These are phyloP conservation scores for Seriola rivoliana DNA, from an alignment of 2,113 vertebrate species.

Conservation along the genomic window DNA sequence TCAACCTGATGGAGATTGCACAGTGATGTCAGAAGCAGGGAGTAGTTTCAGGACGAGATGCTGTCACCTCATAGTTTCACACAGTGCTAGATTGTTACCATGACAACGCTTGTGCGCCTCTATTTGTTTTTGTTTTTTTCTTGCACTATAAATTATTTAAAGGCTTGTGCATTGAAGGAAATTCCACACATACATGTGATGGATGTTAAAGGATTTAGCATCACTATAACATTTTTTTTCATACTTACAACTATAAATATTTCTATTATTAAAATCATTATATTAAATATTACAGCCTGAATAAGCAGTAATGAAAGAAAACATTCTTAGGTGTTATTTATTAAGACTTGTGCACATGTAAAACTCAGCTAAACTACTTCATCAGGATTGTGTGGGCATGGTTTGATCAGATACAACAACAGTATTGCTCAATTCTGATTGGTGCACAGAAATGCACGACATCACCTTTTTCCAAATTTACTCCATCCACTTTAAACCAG, in stretches of 20 bases:
- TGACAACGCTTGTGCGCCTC: not conserved
- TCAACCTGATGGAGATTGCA: slow-evolving; percentile 86
- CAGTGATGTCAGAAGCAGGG: not conserved
- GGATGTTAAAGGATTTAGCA: too few species aligned
- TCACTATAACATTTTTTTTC: too few species aligned
- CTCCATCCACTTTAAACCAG: too few species aligned
- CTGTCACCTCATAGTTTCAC: not conserved
- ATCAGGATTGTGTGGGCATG: too few species aligned
- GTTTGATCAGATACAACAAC: too few species aligned
- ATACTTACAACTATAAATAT: too few species aligned
- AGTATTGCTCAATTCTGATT: too few species aligned
- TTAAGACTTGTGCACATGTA: not conserved
- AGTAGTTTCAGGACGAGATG: not conserved
- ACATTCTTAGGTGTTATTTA: not conserved
- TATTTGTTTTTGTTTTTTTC: not conserved
- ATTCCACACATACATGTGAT: not conserved
- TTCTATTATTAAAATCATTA: not conserved
- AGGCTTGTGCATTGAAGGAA: not conserved
- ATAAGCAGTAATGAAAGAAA: not conserved
- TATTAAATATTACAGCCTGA: not conserved
- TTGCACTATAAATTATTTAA: not conserved
- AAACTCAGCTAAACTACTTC: not conserved
- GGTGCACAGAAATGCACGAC: too few species aligned
- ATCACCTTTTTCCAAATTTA: too few species aligned
- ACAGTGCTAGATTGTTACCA: not conserved